A percentile compares a stretch with the other conserved stretches of the same genome.
Conservation (phyloP, 64 coral and sea anemone genomes). For the Pachyseris speciosa region DNA sequence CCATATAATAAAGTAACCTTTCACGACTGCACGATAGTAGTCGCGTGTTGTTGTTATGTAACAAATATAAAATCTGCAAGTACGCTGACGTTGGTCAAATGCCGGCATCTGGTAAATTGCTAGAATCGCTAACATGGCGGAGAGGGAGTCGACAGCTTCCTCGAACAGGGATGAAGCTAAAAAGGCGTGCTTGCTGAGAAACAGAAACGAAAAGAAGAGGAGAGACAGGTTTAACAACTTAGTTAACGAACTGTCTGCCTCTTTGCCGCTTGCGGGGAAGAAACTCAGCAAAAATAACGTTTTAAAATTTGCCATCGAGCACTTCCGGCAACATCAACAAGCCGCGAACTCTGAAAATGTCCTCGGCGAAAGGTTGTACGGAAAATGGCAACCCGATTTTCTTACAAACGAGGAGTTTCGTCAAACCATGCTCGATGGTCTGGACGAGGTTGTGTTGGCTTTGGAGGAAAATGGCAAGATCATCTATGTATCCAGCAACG, state of each 20-base stretch:
- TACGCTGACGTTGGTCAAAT: background rate
- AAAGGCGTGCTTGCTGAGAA: conserved; percentile 30
- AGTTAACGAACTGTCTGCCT: conserved; percentile 28
- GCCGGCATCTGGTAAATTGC: background rate
- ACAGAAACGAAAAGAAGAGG: conserved; percentile 65
- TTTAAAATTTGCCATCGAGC: conserved; percentile 10
- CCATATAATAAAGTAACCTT: background rate
- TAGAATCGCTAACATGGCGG: background rate
- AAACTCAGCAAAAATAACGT: conserved; percentile 50
- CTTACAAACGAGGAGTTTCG: conserved; percentile 52
- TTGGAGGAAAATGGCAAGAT: conserved; percentile 36
- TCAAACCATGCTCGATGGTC: conserved; percentile 49
- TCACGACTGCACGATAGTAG: background rate
- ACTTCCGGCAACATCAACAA: conserved; percentile 17
- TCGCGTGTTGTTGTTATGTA: conserved; percentile 10
- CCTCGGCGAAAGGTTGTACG: background rate
- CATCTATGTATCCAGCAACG: background rate
- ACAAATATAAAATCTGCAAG: background rate
- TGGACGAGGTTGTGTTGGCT: conserved; percentile 24
- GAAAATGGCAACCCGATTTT: conserved; percentile 57
- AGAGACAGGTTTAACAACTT: conserved; percentile 66
- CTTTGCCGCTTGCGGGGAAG: conserved; percentile 13
- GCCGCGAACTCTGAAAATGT: background rate
- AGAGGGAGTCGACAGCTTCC: background rate
- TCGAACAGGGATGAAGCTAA: background rate